Conservation (phyloP, 2,797 vertebrate species). For the Centropyge bicolor region DNA sequence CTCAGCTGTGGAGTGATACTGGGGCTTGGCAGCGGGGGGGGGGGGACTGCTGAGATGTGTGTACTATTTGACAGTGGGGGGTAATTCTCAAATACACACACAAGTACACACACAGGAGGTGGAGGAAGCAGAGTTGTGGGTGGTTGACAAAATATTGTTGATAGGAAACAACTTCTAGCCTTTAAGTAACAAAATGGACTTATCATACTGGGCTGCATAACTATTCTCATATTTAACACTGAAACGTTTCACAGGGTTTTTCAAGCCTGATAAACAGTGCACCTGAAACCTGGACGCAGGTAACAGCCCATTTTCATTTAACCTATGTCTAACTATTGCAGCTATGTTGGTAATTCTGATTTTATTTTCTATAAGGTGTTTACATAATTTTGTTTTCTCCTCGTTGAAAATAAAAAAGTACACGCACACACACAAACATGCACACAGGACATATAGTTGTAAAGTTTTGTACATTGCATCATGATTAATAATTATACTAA, state of each 20-base stretch:
- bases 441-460: background rate
- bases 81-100: constrained; percentile 23
- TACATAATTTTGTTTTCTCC: background rate
- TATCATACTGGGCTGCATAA: too few species aligned
- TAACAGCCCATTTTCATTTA: background rate
- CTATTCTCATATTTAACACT: background rate
- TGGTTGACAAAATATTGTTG: constrained; percentile 3
- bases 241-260: background rate
- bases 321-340: background rate
- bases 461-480: background rate
- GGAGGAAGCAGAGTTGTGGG: constrained; percentile 8
- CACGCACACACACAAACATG: background rate
- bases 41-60: constrained; percentile 27
- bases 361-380: background rate
- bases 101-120: constrained; percentile 20
- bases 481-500: background rate
- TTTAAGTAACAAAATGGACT: constrained; percentile 18
- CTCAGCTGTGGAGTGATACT: constrained; percentile 38
- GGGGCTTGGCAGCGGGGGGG: constrained; percentile 24
- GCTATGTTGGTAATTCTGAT: background rate
- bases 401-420: background rate
- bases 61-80: constrained; percentile 34
- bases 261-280: background rate
- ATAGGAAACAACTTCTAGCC: background rate
- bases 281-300: background rate